Percentiles rank a stretch among this genome's conserved stretches.
phyloP scores from a whole-genome alignment of 2,797 vertebrate species.

The Phaenicophaeus curvirostris region DNA sequence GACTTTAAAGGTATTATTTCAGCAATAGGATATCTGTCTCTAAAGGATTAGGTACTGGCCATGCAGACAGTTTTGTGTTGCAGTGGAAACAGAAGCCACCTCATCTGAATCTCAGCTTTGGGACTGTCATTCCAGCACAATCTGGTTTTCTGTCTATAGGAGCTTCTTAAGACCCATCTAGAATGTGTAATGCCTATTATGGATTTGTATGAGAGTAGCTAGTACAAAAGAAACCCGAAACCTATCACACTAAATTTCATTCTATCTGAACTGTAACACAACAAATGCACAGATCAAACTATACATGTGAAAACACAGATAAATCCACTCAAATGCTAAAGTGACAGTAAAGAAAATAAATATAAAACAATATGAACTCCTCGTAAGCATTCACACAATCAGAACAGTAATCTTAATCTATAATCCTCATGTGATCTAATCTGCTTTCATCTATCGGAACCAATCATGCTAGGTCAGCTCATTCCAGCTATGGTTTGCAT shows the following conservation, averaged over 20 bases:
- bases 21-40: background rate
- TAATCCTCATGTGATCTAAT: slow-evolving; percentile 56
- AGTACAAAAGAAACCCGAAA: background rate
- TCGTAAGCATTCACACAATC: background rate
- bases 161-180: background rate
- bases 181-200: background rate
- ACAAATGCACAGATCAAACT: background rate
- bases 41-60: background rate
- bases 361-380: background rate
- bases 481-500: background rate
- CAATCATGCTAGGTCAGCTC: slow-evolving; percentile 7
- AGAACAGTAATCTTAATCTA: slow-evolving; percentile 33
- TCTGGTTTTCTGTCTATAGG: background rate
- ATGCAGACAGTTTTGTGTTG: background rate
- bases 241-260: background rate
- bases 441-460: background rate
- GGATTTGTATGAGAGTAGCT: background rate
- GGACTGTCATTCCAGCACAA: background rate
- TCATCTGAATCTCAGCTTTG: background rate
- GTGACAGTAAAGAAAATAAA: background rate
- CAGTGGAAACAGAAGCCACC: background rate
- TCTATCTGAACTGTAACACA: background rate
- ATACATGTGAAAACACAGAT: background rate
- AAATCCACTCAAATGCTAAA: background rate
- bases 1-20: background rate